Conservation (phyloP, 2,113 vertebrate genomes). For the Sylvietta virens region DNA sequence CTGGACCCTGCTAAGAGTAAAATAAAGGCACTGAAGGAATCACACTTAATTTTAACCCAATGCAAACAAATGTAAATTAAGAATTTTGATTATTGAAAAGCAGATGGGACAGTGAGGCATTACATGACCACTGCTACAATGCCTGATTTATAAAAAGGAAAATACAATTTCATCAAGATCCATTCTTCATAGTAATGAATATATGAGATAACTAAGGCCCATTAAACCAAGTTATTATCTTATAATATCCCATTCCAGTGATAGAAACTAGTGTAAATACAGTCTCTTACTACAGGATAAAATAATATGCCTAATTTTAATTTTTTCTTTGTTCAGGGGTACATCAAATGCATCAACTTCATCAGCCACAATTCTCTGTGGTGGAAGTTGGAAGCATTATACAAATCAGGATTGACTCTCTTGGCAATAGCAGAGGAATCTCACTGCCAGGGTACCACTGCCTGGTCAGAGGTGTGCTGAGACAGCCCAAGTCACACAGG, state of each 20-base stretch:
- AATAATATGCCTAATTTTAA: background rate
- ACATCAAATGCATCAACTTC: background rate
- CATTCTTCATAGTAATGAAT: background rate
- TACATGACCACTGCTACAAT: background rate
- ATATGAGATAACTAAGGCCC: background rate
- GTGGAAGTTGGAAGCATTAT: background rate
- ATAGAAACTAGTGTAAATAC: background rate
- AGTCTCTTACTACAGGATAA: background rate
- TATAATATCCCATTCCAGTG: background rate
- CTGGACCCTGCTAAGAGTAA: background rate
- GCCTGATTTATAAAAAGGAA: background rate
- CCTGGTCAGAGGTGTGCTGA: background rate
- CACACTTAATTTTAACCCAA: background rate
- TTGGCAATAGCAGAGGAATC: background rate
- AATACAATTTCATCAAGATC: background rate
- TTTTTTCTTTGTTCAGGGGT: background rate
- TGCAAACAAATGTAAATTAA: background rate
- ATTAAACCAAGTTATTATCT: background rate
- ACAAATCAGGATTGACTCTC: background rate
- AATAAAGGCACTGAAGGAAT: background rate
- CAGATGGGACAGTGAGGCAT: background rate
- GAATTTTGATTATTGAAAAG: background rate
- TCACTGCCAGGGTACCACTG: background rate
- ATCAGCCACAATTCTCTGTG: background rate
- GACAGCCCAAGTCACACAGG: background rate